phyloP scores from a whole-genome alignment of 2,797 vertebrate genomes.

The Spizella passerina region DNA sequence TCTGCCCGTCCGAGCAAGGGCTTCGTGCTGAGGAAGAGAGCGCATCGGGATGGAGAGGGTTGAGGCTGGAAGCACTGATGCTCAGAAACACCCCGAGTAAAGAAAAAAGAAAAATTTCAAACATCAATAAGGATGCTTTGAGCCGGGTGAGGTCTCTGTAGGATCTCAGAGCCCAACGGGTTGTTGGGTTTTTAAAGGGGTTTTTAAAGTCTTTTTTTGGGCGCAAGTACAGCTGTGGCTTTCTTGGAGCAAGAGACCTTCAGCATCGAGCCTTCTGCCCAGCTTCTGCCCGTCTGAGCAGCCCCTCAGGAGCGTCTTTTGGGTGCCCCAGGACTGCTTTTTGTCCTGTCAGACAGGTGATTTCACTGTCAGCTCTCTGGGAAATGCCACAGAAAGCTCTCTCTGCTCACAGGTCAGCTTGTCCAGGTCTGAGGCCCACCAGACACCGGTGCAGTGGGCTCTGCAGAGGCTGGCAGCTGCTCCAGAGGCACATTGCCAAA shows the following conservation, averaged over 20 bases:
- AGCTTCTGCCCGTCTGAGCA: background rate
- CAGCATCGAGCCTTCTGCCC: accelerated
- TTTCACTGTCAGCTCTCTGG: background rate
- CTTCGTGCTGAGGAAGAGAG: accelerated
- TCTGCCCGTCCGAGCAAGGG: background rate
- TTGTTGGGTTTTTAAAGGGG: accelerated
- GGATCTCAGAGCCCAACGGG: background rate
- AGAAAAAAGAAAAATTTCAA: no score
- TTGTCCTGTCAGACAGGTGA: background rate
- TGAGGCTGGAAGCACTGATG: no score
- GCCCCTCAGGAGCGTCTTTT: background rate
- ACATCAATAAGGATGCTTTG: background rate
- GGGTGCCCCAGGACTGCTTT: accelerated
- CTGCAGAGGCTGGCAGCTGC: background rate
- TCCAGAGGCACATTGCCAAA: accelerated
- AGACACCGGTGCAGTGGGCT: no score
- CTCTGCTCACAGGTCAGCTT: background rate
- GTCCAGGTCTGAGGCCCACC: background rate
- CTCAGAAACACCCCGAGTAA: accelerated
- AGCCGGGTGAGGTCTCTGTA: background rate
- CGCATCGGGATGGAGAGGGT: accelerated
- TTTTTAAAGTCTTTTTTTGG: accelerated
- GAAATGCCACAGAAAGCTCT: background rate
- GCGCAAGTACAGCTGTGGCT: background rate
- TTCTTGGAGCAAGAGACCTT: background rate